Percentiles rank a stretch among this genome's conserved stretches.
Conservation (phyloP, 2,888 invertebrate species). For the Pycnomerus fuliginosus region DNA sequence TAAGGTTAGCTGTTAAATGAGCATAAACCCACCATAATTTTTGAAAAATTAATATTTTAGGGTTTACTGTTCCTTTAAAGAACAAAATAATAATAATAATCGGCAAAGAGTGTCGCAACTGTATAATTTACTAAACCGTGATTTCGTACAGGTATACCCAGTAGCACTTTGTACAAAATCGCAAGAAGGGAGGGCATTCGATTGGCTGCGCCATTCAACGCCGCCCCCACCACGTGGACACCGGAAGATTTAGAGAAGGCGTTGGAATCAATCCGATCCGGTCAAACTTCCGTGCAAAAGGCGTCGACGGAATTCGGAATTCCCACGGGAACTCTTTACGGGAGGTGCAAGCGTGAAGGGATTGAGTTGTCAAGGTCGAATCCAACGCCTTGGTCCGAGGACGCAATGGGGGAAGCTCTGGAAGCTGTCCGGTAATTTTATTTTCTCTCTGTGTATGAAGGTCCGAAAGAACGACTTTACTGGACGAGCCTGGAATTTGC, state of each 20-base stretch:
- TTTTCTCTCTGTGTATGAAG: too few relatives aligned
- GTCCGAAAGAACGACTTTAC: too few relatives aligned
- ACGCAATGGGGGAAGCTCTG: constrained; percentile 87
- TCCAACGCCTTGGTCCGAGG: constrained; percentile 94
- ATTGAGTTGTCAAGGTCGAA: constrained; percentile 85
- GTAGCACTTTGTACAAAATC: constrained; percentile 89
- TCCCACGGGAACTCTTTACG: constrained; percentile 85
- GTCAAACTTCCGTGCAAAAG: constrained; percentile 80
- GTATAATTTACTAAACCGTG: too few relatives aligned
- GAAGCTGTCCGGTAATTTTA: constrained; percentile 86
- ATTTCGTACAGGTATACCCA: constrained; percentile 81
- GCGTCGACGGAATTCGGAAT: constrained; percentile 86
- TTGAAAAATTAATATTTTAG: too few relatives aligned
- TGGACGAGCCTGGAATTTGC: too few relatives aligned
- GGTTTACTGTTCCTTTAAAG: too few relatives aligned
- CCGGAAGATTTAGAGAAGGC: constrained; percentile 82
- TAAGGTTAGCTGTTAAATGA: too few relatives aligned
- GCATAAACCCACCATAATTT: too few relatives aligned
- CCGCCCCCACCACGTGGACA: constrained; percentile 85
- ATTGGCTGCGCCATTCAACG: constrained; percentile 86
- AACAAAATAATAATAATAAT: too few relatives aligned
- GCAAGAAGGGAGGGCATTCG: constrained; percentile 87
- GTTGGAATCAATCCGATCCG: constrained; percentile 77
- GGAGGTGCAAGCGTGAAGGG: constrained; percentile 85
- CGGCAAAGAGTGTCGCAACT: too few relatives aligned